Evolutionary conservation across 2,113 vertebrate species (phyloP).

Genomic region (Apteryx owenii): DNA sequence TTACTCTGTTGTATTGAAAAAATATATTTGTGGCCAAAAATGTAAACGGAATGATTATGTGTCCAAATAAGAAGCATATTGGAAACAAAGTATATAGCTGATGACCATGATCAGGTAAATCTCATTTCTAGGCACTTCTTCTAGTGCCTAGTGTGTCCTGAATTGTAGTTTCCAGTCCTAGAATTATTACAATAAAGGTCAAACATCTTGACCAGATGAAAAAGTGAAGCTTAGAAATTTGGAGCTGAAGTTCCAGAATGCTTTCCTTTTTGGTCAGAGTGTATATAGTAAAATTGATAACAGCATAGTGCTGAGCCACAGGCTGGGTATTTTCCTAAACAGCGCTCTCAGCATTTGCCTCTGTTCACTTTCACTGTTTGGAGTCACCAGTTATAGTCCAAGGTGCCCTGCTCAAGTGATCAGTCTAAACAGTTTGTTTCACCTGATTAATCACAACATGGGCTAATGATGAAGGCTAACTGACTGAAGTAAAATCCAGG

Average conservation of each 20-base stretch:
- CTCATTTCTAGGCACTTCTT: background rate
- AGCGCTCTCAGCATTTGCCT: background rate
- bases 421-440: background rate
- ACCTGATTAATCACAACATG: background rate
- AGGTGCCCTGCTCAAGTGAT: background rate
- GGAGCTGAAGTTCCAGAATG: background rate
- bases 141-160: background rate
- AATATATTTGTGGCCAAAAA: background rate
- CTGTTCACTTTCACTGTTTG: background rate
- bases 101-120: background rate
- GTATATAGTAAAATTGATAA: background rate
- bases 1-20: background rate
- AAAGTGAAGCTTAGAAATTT: background rate
- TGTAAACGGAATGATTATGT: background rate
- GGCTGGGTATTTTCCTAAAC: background rate
- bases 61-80: too few relatives aligned
- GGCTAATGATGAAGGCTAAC: background rate
- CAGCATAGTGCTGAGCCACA: fast-evolving
- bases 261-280: background rate
- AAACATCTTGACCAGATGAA: background rate
- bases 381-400: background rate
- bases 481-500: background rate
- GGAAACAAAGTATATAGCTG: background rate
- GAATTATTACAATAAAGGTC: background rate
- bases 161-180: background rate